Base-by-base conservation (phyloP, 2,113 vertebrate species). In the Sebastes fasciatus region DNA sequence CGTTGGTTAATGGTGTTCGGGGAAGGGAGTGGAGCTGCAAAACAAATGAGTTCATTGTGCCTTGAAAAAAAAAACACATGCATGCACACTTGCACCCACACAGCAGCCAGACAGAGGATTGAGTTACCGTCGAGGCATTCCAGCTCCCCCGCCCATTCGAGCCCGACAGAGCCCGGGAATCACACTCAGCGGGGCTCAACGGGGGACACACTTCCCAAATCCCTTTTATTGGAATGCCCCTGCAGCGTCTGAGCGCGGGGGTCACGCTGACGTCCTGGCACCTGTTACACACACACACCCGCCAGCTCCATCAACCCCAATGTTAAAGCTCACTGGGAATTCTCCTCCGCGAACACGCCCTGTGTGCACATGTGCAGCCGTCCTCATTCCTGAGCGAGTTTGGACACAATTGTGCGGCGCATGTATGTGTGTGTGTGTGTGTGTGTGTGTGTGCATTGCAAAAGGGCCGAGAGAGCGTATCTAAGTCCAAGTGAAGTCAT, bases 1-100 rank as follows among this genome's bases (percentile, higher is more conserved):
- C 83, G 70, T 77, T 78, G 63, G 75, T 84, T 77, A 68, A 73
- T 66, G 68, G 69, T 64, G 57, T 62, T 55, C 71, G 86, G 52
- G 55, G 63, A 81, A 34, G 34, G 79, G 72, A 62, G 83, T 42
- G 51, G 23, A 42, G 73, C n/a, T 34, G 84, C 34, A 79, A 85
- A 89, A 94, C 91, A 94, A 92, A 85, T 73, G 84, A 85, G 70
- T 60, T 86, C 89, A 62, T 94, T 94, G 91, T 93, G 80, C 72
- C 80, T 64, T 84, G 74, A 83, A 83, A 83, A 34, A 34, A 23
- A 61, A 78, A 88, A 86, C 87, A 91, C 86, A 87, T 82, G 87
- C 84, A 82, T 82, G 90, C 92, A 92, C 90, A 90, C 84, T 87
- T 86, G 89, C 86, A 89, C 89, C 92, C 92, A 93, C 91, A 81